These are phyloP conservation scores for Onychorhynchus coronatus DNA, from an alignment of 2,113 vertebrate genomes.

Conservation along the genomic window DNA sequence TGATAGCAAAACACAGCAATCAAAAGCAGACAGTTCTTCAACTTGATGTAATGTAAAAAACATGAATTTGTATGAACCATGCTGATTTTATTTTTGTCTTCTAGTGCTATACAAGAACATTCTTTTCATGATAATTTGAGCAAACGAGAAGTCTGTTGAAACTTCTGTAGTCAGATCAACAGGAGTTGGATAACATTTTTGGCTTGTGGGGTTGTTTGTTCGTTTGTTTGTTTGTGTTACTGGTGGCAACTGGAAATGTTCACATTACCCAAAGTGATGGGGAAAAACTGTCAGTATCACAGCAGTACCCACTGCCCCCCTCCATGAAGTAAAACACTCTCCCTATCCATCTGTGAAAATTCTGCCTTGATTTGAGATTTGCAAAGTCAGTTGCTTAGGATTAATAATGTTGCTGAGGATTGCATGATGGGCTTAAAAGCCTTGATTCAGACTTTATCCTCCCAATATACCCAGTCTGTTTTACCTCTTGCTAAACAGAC, in stretches of 20 bases:
- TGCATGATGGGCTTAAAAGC: background rate
- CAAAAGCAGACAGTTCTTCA: conserved; percentile 46
- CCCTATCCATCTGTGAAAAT: background rate
- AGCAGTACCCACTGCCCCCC: background rate
- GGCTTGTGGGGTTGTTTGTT: background rate
- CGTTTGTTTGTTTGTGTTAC: background rate
- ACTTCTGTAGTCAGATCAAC: background rate
- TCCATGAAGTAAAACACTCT: background rate
- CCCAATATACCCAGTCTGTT: background rate
- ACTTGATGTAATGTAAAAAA: conserved; percentile 38
- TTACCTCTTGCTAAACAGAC: background rate
- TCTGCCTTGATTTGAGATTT: background rate
- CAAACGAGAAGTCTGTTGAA: conserved; percentile 6
- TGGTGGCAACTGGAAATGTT: background rate
- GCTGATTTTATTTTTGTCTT: conserved; percentile 20
- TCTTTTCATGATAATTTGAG: conserved; percentile 29
- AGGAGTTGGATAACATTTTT: background rate
- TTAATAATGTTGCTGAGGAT: background rate
- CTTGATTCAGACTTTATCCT: background rate
- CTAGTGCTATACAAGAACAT: background rate
- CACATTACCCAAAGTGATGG: background rate
- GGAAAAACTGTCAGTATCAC: background rate
- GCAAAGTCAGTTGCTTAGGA: background rate
- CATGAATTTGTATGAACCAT: conserved; percentile 3
- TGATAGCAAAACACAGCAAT: conserved; percentile 60